Conservation (phyloP, 1,140 invertebrate genomes). For the Paralvinella palmiformis region DNA sequence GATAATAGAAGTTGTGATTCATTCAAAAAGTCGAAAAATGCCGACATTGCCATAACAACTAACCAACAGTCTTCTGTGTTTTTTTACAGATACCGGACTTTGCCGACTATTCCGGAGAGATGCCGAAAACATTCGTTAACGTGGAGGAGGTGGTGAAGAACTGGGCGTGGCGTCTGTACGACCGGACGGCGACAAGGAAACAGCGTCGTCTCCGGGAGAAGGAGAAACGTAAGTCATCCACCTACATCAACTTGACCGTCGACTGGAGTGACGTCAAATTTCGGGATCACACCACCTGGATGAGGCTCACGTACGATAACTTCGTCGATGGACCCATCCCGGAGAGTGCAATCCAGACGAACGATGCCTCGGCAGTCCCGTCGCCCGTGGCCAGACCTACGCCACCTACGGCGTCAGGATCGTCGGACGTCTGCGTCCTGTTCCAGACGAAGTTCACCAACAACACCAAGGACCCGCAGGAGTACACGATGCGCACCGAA, state of each 20-base stretch:
- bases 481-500: constrained; percentile 54
- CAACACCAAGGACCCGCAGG: constrained; percentile 48
- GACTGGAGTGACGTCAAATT: constrained; percentile 48
- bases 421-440: neutral
- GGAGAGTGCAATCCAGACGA: neutral
- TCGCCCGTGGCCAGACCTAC: neutral
- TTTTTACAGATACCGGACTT: too few relatives aligned
- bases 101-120: too few relatives aligned
- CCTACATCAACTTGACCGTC: constrained; percentile 38
- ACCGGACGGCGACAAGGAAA: constrained; percentile 30
- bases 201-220: constrained; percentile 20
- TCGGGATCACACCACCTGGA: constrained; percentile 23
- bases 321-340: neutral
- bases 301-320: neutral
- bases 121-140: constrained; percentile 34
- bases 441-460: constrained; percentile 44
- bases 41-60: too few relatives aligned
- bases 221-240: constrained; percentile 20
- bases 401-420: neutral
- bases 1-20: too few relatives aligned
- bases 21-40: too few relatives aligned
- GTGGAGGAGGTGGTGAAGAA: constrained; percentile 47
- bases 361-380: neutral
- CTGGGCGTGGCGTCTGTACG: constrained; percentile 50
- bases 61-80: too few relatives aligned